phyloP scores from a whole-genome alignment of 2,797 vertebrate genomes.

The Poecilia wingei region DNA sequence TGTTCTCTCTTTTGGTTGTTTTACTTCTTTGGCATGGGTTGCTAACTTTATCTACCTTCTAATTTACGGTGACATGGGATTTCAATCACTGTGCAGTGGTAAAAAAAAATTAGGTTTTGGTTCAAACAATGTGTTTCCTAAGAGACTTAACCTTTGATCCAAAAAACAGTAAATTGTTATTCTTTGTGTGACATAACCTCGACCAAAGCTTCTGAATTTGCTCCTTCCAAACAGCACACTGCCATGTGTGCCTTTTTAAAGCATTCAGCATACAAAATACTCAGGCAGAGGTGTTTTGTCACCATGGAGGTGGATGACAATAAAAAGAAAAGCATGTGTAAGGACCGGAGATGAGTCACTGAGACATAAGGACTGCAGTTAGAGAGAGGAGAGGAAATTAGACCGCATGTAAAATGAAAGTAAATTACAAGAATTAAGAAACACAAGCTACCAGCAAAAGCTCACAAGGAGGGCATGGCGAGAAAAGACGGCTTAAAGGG shows the following conservation, averaged over 20 bases:
- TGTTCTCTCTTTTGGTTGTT: slow-evolving; percentile 37
- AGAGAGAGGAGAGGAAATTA: slow-evolving; percentile 17
- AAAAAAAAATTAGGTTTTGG: slow-evolving; percentile 24
- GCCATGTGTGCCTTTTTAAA: slow-evolving; percentile 14
- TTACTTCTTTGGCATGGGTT: not conserved
- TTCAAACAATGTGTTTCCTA: not conserved
- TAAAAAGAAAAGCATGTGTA: slow-evolving; percentile 18
- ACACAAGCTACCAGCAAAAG: slow-evolving; percentile 25
- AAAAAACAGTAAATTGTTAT: slow-evolving; percentile 13
- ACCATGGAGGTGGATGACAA: slow-evolving; percentile 14
- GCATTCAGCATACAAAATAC: slow-evolving; percentile 14
- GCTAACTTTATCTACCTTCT: not conserved
- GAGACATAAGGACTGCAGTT: slow-evolving; percentile 20
- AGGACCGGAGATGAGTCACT: slow-evolving; percentile 38
- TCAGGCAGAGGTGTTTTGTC: slow-evolving; percentile 28
- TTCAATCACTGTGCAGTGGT: slow-evolving; percentile 21
- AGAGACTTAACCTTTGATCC: slow-evolving; percentile 11
- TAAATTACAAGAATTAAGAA: slow-evolving; percentile 20
- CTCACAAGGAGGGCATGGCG: not conserved
- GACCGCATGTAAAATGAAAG: slow-evolving; percentile 27
- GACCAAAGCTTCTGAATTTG: slow-evolving; percentile 2
- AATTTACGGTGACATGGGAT: not conserved
- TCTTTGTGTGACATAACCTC: slow-evolving; percentile 9
- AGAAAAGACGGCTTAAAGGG: slow-evolving; percentile 27
- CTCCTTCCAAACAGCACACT: slow-evolving; percentile 6